Evolutionary conservation across 2,888 invertebrate species (phyloP).

Genomic region (Andrena chrysosceles): DNA sequence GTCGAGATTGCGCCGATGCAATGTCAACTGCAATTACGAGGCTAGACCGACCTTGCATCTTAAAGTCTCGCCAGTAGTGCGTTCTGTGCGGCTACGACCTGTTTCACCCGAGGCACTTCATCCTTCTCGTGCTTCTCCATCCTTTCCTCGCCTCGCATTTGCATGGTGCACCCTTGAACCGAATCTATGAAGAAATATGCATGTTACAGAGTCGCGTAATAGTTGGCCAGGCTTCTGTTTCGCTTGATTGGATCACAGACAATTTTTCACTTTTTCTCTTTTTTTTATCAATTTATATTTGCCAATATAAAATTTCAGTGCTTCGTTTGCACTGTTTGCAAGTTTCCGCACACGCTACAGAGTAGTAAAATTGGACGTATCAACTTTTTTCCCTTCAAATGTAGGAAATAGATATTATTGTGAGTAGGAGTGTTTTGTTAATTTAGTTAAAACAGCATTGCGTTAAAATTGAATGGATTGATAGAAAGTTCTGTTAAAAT

Average conservation of each 20-base stretch:
- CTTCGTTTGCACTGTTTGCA: no score
- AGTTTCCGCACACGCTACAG: no score
- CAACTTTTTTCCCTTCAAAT: no score
- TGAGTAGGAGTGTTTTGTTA: no score
- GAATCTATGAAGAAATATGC: constrained; percentile 52
- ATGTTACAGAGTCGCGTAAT: constrained; percentile 26
- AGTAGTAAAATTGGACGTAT: no score
- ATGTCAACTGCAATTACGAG: constrained; percentile 40
- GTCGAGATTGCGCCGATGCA: constrained; percentile 19
- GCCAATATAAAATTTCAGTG: no score
- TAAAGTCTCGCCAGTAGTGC: constrained; percentile 12
- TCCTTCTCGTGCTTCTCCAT: constrained; percentile 34
- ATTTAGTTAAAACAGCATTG: no score
- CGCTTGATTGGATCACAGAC: background rate
- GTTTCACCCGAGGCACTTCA: constrained; percentile 11
- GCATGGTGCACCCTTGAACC: constrained; percentile 53
- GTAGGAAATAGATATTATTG: no score
- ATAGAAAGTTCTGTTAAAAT: no score
- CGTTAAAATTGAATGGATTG: no score
- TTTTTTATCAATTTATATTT: no score
- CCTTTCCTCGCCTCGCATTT: constrained; percentile 40
- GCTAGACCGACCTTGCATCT: constrained; percentile 44
- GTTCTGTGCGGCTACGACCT: background rate
- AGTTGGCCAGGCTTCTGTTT: constrained; percentile 1
- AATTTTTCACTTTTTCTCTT: no score